These are phyloP conservation scores for Alethe diademata DNA, from an alignment of 2,113 vertebrate species.

Conservation along the genomic window DNA sequence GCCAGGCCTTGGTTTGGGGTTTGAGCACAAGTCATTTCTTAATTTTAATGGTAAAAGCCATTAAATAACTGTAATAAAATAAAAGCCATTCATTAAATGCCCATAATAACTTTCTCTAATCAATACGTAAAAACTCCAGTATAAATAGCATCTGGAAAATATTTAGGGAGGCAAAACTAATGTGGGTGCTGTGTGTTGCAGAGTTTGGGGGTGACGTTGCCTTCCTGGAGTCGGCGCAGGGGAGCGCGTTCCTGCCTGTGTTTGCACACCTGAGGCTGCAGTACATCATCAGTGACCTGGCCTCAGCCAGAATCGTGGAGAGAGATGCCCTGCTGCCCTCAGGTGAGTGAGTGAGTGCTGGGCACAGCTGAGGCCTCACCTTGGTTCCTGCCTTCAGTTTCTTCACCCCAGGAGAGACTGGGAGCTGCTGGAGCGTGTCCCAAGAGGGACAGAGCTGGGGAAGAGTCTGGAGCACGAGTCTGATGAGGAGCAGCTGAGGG, in stretches of 20 bases:
- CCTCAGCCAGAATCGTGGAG: constrained; percentile 91
- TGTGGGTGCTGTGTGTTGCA: constrained; percentile 24
- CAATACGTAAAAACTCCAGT: not conserved
- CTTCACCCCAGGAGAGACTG: not conserved
- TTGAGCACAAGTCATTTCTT: rapidly evolving
- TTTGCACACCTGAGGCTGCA: constrained; percentile 89
- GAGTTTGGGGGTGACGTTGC: constrained; percentile 79
- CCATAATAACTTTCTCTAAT: not conserved
- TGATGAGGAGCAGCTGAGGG: not conserved
- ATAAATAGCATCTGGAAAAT: not conserved
- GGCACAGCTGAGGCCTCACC: not conserved
- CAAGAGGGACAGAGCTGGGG: not conserved
- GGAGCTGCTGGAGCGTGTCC: not conserved
- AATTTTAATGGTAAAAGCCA: not conserved
- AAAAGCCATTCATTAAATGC: not conserved
- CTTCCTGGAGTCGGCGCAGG: constrained; percentile 88
- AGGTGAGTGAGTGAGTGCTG: constrained; percentile 71
- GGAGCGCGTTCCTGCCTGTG: constrained; percentile 76
- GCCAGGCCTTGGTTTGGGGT: not conserved
- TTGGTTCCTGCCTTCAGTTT: rapidly evolving
- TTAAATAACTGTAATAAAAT: not conserved
- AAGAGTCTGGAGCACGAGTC: not conserved
- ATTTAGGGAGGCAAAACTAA: rapidly evolving
- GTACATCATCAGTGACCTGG: constrained; percentile 95
- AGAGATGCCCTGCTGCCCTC: constrained; percentile 87